These are phyloP conservation scores for Phasianus colchicus DNA, from an alignment of 2,113 vertebrate species.

Conservation along the genomic window DNA sequence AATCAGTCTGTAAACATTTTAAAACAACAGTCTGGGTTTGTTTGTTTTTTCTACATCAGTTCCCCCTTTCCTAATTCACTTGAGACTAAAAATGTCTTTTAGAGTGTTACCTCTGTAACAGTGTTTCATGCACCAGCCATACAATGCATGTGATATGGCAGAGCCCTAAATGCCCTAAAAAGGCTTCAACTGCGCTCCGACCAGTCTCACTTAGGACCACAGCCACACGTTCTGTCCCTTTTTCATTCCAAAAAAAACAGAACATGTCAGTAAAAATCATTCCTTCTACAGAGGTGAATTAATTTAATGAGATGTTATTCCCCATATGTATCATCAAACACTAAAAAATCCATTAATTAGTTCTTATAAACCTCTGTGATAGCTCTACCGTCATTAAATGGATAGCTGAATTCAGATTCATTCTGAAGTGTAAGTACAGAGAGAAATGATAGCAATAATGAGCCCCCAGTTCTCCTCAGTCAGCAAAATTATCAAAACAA, in stretches of 20 bases:
- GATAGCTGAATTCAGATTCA: neutral
- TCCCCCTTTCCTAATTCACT: conserved; percentile 53
- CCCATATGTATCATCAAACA: neutral
- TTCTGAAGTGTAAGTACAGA: neutral
- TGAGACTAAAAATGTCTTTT: conserved; percentile 48
- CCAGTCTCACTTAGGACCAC: neutral
- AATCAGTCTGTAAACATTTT: conserved; percentile 42
- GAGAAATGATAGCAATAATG: neutral
- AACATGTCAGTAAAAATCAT: neutral
- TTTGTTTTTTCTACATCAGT: conserved; percentile 68
- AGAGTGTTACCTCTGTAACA: conserved; percentile 20
- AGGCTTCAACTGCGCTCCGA: neutral
- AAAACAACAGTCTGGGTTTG: conserved; percentile 41
- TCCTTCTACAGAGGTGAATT: neutral
- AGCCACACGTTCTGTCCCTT: neutral
- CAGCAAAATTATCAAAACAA: neutral
- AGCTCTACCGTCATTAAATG: neutral
- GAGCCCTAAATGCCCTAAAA: neutral
- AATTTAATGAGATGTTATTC: neutral
- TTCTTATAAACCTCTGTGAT: neutral
- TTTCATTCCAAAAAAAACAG: neutral
- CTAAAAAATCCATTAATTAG: neutral
- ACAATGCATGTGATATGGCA: neutral
- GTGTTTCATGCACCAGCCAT: neutral
- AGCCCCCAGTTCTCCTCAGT: neutral